phyloP scores from a whole-genome alignment of 1,140 invertebrate species.

The Daktulosphaira vitifoliae region DNA sequence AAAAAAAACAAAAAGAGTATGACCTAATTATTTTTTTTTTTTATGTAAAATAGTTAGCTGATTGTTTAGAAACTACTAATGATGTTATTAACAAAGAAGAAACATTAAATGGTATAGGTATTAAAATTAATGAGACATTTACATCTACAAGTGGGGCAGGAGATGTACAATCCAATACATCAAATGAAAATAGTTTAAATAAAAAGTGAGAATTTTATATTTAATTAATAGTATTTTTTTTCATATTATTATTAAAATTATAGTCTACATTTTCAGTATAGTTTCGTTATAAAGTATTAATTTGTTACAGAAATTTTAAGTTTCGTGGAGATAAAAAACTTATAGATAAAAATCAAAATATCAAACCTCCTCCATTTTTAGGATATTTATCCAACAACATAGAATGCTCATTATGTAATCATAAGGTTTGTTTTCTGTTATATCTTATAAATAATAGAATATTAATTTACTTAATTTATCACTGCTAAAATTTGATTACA shows the following conservation, averaged over 20 bases:
- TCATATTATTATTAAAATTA: too few relatives aligned
- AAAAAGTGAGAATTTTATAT: too few relatives aligned
- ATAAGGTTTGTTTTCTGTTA: constrained; percentile 29
- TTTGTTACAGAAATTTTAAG: too few relatives aligned
- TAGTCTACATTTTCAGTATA: too few relatives aligned
- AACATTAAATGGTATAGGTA: neutral
- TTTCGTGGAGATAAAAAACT: neutral
- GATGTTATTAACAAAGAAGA: constrained; percentile 4
- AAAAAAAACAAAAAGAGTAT: too few relatives aligned
- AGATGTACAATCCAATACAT: neutral
- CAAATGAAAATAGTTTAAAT: neutral
- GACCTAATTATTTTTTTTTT: too few relatives aligned
- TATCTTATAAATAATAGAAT: too few relatives aligned
- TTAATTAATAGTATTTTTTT: too few relatives aligned
- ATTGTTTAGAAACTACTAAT: constrained; percentile 12
- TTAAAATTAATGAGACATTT: neutral
- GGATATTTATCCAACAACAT: constrained; percentile 35
- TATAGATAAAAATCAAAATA: constrained; percentile 31
- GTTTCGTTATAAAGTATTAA: too few relatives aligned
- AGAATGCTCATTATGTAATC: constrained; percentile 31
- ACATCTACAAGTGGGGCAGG: neutral
- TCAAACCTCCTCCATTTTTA: constrained; percentile 26
- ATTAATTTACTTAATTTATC: too few relatives aligned
- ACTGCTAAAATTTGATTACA: neutral
- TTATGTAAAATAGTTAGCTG: constrained; percentile 32